Evolutionary conservation across 2,888 invertebrate genomes (phyloP).

Genomic region (Lycaena phlaeas): DNA sequence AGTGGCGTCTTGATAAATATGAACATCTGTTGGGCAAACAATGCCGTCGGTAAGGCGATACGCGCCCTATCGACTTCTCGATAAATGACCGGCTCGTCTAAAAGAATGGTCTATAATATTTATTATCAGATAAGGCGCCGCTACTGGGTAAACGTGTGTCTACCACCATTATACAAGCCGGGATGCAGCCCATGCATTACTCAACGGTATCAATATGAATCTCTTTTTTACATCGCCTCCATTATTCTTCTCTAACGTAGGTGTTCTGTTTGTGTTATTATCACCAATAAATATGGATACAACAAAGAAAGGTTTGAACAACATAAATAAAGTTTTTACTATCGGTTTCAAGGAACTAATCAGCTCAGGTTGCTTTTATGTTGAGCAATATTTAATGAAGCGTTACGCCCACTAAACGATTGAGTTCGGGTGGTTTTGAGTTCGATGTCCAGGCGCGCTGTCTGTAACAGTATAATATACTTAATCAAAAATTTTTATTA

Average conservation of each 20-base stretch:
- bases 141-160: constrained; percentile 70
- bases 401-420: constrained; percentile 58
- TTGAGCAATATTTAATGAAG: constrained; percentile 62
- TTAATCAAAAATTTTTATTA: constrained; percentile 1
- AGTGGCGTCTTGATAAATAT: constrained; percentile 68
- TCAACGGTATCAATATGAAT: constrained; percentile 29
- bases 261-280: constrained; percentile 27
- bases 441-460: constrained; percentile 14
- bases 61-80: constrained; percentile 62
- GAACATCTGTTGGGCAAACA: constrained; percentile 64
- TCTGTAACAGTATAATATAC: background rate
- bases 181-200: constrained; percentile 44
- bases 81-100: constrained; percentile 70
- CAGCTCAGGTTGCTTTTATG: constrained; percentile 58
- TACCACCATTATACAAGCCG: constrained; percentile 53
- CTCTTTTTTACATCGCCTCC: constrained; percentile 29
- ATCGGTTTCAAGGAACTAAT: constrained; percentile 48
- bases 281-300: constrained; percentile 20
- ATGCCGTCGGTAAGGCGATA: constrained; percentile 67
- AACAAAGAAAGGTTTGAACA: constrained; percentile 16
- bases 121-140: constrained; percentile 68
- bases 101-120: constrained; percentile 72
- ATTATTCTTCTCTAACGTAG: constrained; percentile 25
- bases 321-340: constrained; percentile 19
- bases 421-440: constrained; percentile 36